Evolutionary conservation across 2,113 vertebrate genomes (phyloP).

Genomic region (Tamias sibiricus): DNA sequence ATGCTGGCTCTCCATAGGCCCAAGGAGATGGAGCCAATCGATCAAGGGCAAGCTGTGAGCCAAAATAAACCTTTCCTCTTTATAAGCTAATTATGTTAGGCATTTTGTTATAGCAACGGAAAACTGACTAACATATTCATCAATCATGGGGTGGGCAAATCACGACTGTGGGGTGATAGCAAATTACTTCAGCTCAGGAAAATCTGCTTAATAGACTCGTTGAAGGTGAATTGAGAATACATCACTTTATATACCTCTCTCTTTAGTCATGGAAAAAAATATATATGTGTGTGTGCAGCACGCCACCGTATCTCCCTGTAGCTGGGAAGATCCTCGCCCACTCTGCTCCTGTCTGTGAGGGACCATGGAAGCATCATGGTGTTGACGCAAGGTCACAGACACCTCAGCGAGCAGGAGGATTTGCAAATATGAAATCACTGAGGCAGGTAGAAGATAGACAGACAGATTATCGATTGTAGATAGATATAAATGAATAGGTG

Average conservation of each 20-base stretch:
- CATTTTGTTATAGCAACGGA: not conserved
- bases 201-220: not conserved
- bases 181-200: not conserved
- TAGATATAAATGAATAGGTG: not conserved
- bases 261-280: no score
- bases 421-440: not conserved
- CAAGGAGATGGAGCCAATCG: not conserved
- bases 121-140: not conserved
- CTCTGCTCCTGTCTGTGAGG: not conserved
- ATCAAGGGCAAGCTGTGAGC: no score
- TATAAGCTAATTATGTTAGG: not conserved
- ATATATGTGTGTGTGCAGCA: no score
- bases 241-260: not conserved
- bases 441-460: not conserved
- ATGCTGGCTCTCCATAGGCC: not conserved
- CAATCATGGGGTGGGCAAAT: not conserved
- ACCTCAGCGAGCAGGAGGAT: not conserved
- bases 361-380: not conserved
- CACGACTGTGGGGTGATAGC: not conserved
- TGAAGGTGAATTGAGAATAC: not conserved
- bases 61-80: not conserved
- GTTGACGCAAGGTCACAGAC: not conserved
- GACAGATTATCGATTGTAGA: no score
- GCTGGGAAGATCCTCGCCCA: not conserved
- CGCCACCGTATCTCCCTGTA: not conserved